Conservation (phyloP, 2,888 invertebrate genomes). For the Nymphalis c-album region DNA sequence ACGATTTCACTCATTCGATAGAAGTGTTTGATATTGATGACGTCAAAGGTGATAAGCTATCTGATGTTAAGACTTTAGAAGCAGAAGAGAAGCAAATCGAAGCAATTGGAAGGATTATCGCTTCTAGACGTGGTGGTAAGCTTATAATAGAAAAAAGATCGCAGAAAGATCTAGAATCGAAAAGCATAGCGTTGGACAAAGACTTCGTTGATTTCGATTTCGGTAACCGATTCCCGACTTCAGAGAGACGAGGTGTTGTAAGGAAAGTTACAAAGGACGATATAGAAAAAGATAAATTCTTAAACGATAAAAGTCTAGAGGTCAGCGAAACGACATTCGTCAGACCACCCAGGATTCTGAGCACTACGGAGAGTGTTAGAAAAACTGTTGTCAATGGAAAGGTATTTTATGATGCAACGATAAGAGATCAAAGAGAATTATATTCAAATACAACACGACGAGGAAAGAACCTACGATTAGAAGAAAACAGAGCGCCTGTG, state of each 20-base stretch:
- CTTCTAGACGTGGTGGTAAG: constrained; percentile 65
- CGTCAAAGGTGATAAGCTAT: constrained; percentile 59
- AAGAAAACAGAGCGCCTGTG: constrained; percentile 54
- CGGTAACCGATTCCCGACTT: constrained; percentile 62
- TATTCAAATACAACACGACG: constrained; percentile 56
- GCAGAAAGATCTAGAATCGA: constrained; percentile 66
- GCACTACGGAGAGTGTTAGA: constrained; percentile 69
- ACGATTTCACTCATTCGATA: constrained; percentile 67
- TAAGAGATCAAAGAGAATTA: constrained; percentile 66
- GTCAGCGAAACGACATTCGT: constrained; percentile 74
- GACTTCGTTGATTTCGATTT: constrained; percentile 67
- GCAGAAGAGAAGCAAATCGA: constrained; percentile 78
- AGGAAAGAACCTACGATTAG: constrained; percentile 48
- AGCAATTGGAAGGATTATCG: constrained; percentile 72
- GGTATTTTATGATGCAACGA: constrained; percentile 74
- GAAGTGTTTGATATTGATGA: constrained; percentile 75
- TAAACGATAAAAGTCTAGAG: constrained; percentile 67
- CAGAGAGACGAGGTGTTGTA: constrained; percentile 65
- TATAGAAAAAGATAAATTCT: constrained; percentile 61
- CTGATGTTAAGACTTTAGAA: constrained; percentile 68
- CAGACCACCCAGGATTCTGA: constrained; percentile 68
- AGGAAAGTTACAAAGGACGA: constrained; percentile 73
- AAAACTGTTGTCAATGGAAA: constrained; percentile 76
- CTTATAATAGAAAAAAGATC: constrained; percentile 68
- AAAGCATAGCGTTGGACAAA: constrained; percentile 66